Percentiles rank a stretch among this genome's conserved stretches.
phyloP scores from a whole-genome alignment of 2,797 vertebrate species.

The Pyrrhura leucotis region DNA sequence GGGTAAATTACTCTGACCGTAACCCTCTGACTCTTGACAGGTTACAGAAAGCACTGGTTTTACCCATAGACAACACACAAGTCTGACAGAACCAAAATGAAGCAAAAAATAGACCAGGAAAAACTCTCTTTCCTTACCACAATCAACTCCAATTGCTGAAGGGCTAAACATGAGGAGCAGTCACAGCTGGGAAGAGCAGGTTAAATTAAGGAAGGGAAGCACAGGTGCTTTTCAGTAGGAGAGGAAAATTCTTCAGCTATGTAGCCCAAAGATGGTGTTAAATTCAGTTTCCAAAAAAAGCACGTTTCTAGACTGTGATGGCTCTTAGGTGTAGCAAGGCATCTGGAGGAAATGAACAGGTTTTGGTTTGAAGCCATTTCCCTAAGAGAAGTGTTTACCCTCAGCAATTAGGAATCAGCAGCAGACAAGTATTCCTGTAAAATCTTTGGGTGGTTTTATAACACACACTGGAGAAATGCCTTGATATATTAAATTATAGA shows the following conservation, averaged over 20 bases:
- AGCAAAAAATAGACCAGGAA: neutral
- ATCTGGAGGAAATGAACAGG: slow-evolving; percentile 27
- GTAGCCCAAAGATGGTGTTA: neutral
- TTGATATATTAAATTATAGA: neutral
- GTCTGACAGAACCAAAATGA: neutral
- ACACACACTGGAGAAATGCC: neutral
- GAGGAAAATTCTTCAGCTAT: neutral
- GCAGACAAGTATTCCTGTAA: neutral
- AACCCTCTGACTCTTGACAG: neutral
- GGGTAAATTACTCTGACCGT: too few relatives aligned
- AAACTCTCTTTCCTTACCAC: neutral
- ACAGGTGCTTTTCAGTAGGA: slow-evolving; percentile 3
- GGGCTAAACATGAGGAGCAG: neutral
- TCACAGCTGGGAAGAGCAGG: neutral
- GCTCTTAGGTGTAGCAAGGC: neutral
- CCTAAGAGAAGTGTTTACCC: slow-evolving; percentile 11
- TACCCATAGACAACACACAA: neutral
- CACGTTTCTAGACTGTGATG: slow-evolving; percentile 9
- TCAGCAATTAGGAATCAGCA: slow-evolving; percentile 35
- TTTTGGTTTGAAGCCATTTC: slow-evolving; percentile 44
- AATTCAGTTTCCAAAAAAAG: slow-evolving; percentile 50
- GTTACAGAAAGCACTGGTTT: neutral
- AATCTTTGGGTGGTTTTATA: slow-evolving; percentile 17
- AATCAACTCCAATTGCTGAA: neutral
- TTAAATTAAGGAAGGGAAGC: neutral